A percentile compares a stretch with the other conserved stretches of the same genome.
Evolutionary conservation across 2,113 vertebrate species (phyloP).

Genomic region (Tor tambroides): DNA sequence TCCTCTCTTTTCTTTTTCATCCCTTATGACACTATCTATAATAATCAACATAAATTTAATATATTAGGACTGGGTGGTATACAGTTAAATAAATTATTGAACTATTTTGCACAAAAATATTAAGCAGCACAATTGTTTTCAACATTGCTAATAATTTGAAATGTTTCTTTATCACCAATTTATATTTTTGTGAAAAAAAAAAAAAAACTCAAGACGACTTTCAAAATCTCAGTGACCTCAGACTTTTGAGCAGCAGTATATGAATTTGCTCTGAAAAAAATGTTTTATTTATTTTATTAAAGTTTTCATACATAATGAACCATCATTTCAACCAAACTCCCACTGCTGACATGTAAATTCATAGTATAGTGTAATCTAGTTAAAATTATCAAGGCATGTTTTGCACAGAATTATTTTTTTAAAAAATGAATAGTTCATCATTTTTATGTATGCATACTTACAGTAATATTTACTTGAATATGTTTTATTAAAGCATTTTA

Average conservation of each 20-base stretch:
- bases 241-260: not conserved
- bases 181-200: too few species aligned
- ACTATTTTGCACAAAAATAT: not conserved
- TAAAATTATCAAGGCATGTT: not conserved
- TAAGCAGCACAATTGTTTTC: too few species aligned
- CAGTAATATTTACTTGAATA: not conserved
- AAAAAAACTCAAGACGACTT: too few species aligned
- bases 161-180: too few species aligned
- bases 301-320: not conserved
- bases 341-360: not conserved
- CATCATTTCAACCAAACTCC: not conserved
- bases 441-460: not conserved
- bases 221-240: too few species aligned
- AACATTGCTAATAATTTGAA: too few species aligned
- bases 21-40: not conserved
- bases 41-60: not conserved
- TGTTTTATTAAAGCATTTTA: not conserved
- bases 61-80: not conserved
- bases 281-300: too few species aligned
- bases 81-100: not conserved
- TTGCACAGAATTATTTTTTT: not conserved
- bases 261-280: not conserved
- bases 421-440: not conserved
- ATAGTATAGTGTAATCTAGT: not conserved
- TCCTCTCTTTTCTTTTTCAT: not conserved